Conservation (phyloP, 2,113 vertebrate genomes). For the Macrotus californicus region DNA sequence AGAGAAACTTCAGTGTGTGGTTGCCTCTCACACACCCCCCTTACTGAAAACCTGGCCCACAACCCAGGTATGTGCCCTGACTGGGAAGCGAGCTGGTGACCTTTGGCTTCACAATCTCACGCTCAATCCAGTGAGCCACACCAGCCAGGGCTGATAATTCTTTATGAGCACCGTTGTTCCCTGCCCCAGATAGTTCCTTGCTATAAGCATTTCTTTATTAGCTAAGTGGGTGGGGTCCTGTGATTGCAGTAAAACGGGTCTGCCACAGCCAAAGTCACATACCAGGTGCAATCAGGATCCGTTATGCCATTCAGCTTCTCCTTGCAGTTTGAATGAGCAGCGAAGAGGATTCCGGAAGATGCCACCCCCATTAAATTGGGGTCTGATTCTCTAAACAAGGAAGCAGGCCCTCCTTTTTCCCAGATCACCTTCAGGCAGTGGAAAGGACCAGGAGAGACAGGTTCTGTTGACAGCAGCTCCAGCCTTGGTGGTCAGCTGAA, state of each 20-base stretch:
- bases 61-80: too few species aligned
- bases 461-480: conserved; percentile 80
- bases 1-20: too few species aligned
- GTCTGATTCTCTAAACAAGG: conserved; percentile 89
- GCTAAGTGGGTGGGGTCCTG: conserved; percentile 90
- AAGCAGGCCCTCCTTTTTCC: conserved; percentile 89
- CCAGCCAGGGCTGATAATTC: conserved; percentile 78
- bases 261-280: conserved; percentile 85
- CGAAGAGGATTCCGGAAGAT: conserved; percentile 92
- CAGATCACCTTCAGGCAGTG: conserved; percentile 83
- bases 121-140: too few species aligned
- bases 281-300: conserved; percentile 86
- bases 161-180: conserved; percentile 80
- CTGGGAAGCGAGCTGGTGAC: too few species aligned
- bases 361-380: conserved; percentile 88
- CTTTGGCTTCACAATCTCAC: too few species aligned
- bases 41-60: too few species aligned
- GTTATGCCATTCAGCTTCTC: conserved; percentile 84
- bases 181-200: conserved; percentile 83
- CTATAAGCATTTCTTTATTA: conserved; percentile 65
- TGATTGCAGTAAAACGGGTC: conserved; percentile 91
- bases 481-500: conserved; percentile 86
- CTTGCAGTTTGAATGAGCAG: conserved; percentile 89
- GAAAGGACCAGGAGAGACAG: conserved; percentile 67
- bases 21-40: too few species aligned